Evolutionary conservation across 2,797 vertebrate species (phyloP).

Genomic region (Sarcoramphus papa): DNA sequence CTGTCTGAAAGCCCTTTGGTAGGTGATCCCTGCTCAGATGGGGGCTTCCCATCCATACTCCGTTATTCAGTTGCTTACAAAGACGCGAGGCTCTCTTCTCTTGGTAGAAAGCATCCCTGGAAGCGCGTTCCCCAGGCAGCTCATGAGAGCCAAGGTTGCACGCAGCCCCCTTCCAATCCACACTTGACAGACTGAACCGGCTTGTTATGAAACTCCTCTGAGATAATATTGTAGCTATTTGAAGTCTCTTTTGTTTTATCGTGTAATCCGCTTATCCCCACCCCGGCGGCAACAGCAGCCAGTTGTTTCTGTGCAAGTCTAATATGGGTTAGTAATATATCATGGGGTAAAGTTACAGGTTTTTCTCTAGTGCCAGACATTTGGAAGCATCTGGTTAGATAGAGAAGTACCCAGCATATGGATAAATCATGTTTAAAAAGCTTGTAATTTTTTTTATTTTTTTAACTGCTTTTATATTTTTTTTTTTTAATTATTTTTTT

Average conservation of each 20-base stretch:
- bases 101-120: not conserved
- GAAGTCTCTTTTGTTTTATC: not conserved
- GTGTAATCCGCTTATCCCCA: not conserved
- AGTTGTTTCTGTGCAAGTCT: not conserved
- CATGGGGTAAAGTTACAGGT: not conserved
- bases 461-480: not conserved
- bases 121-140: not conserved
- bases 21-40: not conserved
- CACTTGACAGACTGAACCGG: not conserved
- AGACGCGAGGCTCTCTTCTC: not conserved
- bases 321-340: not conserved
- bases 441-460: not conserved
- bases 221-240: not conserved
- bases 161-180: not conserved
- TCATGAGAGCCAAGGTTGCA: not conserved
- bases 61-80: not conserved
- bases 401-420: not conserved
- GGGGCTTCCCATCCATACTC: not conserved
- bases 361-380: not conserved
- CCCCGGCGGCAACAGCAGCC: not conserved
- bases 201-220: not conserved
- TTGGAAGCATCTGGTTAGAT: constrained; percentile 7
- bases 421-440: constrained; percentile 31
- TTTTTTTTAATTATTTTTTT: too few relatives aligned
- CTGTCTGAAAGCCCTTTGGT: not conserved